Evolutionary conservation across 2,888 invertebrate genomes (phyloP).

Genomic region (Aleiodes leptofemur): DNA sequence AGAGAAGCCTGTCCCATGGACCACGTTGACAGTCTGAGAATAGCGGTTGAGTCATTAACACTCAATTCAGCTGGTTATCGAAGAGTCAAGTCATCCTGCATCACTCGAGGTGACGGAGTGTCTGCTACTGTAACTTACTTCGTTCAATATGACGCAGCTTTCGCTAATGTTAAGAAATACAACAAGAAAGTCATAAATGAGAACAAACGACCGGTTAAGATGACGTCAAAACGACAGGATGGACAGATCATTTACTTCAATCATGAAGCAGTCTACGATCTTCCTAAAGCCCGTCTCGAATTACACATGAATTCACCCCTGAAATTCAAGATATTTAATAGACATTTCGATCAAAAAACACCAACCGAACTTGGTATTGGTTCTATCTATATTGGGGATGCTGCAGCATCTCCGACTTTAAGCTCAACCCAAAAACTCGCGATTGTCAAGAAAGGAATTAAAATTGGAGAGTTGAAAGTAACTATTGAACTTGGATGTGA

Average conservation of each 20-base stretch:
- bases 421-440: slow-evolving; percentile 72
- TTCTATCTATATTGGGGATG: slow-evolving; percentile 71
- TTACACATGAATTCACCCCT: slow-evolving; percentile 69
- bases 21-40: slow-evolving; percentile 74
- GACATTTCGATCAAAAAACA: slow-evolving; percentile 75
- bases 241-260: slow-evolving; percentile 75
- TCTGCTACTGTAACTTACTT: slow-evolving; percentile 73
- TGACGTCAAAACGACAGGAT: slow-evolving; percentile 73
- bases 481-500: slow-evolving; percentile 76
- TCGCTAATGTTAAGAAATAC: slow-evolving; percentile 65
- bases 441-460: slow-evolving; percentile 73
- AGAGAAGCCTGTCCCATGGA: slow-evolving; percentile 59
- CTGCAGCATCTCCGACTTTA: slow-evolving; percentile 69
- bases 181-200: slow-evolving; percentile 71
- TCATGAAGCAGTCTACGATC: slow-evolving; percentile 74
- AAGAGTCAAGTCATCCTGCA: slow-evolving; percentile 69
- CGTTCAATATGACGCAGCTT: slow-evolving; percentile 75
- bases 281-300: slow-evolving; percentile 68
- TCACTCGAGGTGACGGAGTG: slow-evolving; percentile 62
- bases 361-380: slow-evolving; percentile 74
- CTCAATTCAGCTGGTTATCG: slow-evolving; percentile 75
- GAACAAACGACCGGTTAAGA: slow-evolving; percentile 66
- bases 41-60: slow-evolving; percentile 73
- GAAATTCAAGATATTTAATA: slow-evolving; percentile 75
- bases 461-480: slow-evolving; percentile 76